Conservation (phyloP, 2,888 invertebrate genomes). For the Cephalotes varians region DNA sequence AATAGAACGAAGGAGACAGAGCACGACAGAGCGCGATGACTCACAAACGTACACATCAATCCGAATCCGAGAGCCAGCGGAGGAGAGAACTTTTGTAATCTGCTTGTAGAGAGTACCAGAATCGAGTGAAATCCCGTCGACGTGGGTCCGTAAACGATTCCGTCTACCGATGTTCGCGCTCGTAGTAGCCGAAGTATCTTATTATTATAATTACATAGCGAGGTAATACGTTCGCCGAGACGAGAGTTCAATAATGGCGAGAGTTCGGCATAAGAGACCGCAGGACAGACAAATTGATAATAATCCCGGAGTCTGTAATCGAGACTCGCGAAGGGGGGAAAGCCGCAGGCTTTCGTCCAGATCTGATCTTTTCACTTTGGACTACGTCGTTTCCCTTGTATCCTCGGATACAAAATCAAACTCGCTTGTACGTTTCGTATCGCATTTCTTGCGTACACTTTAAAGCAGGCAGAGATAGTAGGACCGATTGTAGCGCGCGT, state of each 20-base stretch:
- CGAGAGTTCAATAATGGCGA: conserved; percentile 2
- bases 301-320: conserved; percentile 7
- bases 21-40: neutral
- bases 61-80: neutral
- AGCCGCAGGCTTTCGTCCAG: neutral
- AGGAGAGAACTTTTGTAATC: neutral
- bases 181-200: conserved; percentile 53
- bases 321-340: neutral
- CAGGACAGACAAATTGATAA: conserved; percentile 29
- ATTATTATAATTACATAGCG: conserved; percentile 20
- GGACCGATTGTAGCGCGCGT: conserved; percentile 46
- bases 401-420: conserved; percentile 57
- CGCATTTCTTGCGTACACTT: conserved; percentile 39
- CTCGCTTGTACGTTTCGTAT: conserved; percentile 73
- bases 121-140: conserved; percentile 29
- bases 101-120: neutral
- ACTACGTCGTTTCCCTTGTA: conserved; percentile 20
- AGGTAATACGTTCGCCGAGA: neutral
- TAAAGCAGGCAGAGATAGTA: conserved; percentile 55
- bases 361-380: conserved; percentile 18
- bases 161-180: conserved; percentile 60
- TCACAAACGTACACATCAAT: neutral
- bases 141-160: conserved; percentile 54
- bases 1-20: neutral
- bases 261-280: neutral